These are phyloP conservation scores for Parnassius glacialis DNA, from an alignment of 2,888 invertebrate species.

Conservation along the genomic window DNA sequence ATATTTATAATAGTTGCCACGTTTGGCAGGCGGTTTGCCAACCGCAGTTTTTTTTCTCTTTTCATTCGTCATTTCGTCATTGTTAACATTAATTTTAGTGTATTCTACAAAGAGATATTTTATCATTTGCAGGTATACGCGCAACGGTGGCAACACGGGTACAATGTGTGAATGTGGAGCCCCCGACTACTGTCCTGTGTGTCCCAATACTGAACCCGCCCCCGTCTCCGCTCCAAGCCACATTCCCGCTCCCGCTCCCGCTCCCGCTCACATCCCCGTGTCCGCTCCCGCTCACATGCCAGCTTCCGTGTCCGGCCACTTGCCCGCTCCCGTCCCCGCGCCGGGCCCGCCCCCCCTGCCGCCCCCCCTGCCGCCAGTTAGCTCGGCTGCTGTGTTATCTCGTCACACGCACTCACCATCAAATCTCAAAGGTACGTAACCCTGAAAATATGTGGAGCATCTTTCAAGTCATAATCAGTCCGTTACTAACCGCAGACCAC, in stretches of 20 bases:
- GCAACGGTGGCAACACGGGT: constrained; percentile 30
- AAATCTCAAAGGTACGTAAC: constrained; percentile 45
- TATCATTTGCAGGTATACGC: constrained; percentile 45
- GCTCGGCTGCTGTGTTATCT: constrained; percentile 10
- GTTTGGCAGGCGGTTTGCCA: too few species aligned
- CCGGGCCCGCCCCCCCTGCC: constrained; percentile 5
- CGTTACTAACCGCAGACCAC: too few species aligned
- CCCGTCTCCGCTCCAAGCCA: constrained; percentile 12
- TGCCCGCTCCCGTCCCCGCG: constrained; percentile 19
- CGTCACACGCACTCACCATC: constrained; percentile 32
- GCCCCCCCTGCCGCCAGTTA: constrained; percentile 20
- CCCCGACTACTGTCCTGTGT: constrained; percentile 48
- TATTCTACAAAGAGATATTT: too few species aligned
- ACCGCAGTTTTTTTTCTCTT: too few species aligned
- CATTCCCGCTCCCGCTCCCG: constrained; percentile 8
- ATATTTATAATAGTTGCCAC: too few species aligned
- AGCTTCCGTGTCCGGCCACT: not conserved
- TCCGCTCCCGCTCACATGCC: constrained; percentile 13
- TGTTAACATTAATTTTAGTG: too few species aligned
- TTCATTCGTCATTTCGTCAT: too few species aligned
- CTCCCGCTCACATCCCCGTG: constrained; percentile 15
- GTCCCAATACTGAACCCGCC: constrained; percentile 32
- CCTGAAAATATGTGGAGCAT: too few species aligned
- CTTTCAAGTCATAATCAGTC: too few species aligned
- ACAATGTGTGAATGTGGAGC: constrained; percentile 32